Conservation (phyloP, 2,888 invertebrate species). For the Platycheirus rosarum region DNA sequence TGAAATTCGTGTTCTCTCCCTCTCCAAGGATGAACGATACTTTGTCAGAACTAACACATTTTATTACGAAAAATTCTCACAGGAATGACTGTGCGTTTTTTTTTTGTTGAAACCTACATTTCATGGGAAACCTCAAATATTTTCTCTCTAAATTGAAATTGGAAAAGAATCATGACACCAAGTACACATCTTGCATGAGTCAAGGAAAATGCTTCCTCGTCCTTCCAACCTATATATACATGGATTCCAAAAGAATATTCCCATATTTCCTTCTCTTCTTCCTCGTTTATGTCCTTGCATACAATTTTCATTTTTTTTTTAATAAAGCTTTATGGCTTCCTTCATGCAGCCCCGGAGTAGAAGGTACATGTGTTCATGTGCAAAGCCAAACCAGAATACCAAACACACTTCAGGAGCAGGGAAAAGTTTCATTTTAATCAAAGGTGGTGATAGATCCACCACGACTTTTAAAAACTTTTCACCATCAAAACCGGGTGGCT, state of each 20-base stretch:
- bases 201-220: not conserved
- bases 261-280: constrained; percentile 23
- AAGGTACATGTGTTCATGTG: constrained; percentile 45
- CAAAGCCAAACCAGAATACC: constrained; percentile 19
- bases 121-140: constrained; percentile 53
- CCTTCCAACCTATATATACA: not conserved
- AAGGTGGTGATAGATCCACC: constrained; percentile 33
- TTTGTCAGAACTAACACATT: constrained; percentile 4
- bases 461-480: constrained; percentile 41
- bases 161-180: constrained; percentile 63
- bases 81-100: constrained; percentile 2
- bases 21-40: not conserved
- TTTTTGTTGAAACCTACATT: not conserved
- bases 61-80: constrained; percentile 13
- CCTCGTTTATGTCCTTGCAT: not conserved
- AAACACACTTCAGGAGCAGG: constrained; percentile 6
- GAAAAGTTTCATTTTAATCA: constrained; percentile 49
- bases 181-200: constrained; percentile 24
- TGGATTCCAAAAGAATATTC: not conserved
- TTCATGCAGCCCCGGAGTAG: not conserved
- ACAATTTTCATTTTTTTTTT: constrained; percentile 28
- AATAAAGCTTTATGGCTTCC: constrained; percentile 54
- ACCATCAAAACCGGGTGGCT: not conserved
- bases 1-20: constrained; percentile 37
- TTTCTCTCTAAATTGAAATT: constrained; percentile 63